Conservation (phyloP, 2,113 vertebrate genomes). For the Heterotis niloticus region DNA sequence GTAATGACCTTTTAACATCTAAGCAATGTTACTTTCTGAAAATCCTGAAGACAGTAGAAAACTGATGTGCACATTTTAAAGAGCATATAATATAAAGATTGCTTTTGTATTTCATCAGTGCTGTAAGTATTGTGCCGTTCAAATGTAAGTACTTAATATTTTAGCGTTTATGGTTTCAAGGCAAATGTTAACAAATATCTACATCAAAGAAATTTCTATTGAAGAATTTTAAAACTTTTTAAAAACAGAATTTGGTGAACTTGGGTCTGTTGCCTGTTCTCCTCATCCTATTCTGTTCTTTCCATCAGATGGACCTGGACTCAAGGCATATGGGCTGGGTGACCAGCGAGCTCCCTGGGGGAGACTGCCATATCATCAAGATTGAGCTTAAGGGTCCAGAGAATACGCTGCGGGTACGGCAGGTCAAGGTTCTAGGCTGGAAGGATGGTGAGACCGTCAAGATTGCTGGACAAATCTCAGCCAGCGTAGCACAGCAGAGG, state of each 20-base stretch:
- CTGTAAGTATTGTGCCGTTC: no score
- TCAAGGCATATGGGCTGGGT: conserved; percentile 98
- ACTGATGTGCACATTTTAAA: neutral
- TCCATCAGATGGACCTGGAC: conserved; percentile 83
- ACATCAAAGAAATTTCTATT: neutral
- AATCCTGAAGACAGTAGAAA: no score
- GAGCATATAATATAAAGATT: neutral
- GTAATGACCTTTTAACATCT: conserved; percentile 50
- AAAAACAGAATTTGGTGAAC: no score
- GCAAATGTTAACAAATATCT: neutral
- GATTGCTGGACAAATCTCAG: conserved; percentile 91
- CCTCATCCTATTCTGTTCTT: neutral
- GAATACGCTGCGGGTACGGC: conserved; percentile 93
- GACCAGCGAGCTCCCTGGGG: conserved; percentile 91
- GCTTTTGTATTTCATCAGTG: neutral
- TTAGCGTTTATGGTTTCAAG: conserved; percentile 7
- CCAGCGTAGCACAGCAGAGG: conserved; percentile 91
- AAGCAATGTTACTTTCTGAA: no score
- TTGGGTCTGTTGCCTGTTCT: neutral
- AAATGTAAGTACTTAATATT: neutral
- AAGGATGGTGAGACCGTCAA: conserved; percentile 95
- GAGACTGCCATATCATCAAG: conserved; percentile 92
- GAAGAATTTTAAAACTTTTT: neutral
- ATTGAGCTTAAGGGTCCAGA: conserved; percentile 96
- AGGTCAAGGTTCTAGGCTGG: conserved; percentile 93